Evolutionary conservation across 2,113 vertebrate genomes (phyloP), one percentile per base, ranked within the genome.

Genomic region (Pygoscelis adeliae): DNA sequence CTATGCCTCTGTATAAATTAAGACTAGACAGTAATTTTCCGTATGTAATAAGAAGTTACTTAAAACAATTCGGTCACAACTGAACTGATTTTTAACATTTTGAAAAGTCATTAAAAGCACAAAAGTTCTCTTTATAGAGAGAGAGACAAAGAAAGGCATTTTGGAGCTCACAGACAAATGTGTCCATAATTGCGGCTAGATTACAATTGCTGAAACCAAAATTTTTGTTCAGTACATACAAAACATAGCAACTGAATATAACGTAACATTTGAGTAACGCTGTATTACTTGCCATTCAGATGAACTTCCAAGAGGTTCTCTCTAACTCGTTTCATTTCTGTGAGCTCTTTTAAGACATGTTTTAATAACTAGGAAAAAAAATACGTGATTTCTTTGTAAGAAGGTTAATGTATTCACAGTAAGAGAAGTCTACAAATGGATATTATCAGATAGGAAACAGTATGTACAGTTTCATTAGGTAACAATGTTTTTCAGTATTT

Each of bases 291-390:
- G 98, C 99, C 99, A 80, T 99, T 99, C 93, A 99, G 98, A 19
- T 99, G 98, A 96, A 99, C 99, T 96, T 99, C 98, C 52, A 99
- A 96, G 49, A 99, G 96, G 93, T 99, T 99, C 65, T 98, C 99
- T 94, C 95, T 97, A 12, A 98, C 97, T 53, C 99, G 98, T 59
- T 98, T 97, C 58, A 98, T 94, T 95, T 98, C 94, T 78, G 95
- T 97, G 63, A 99, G 98, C 42, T 99, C 99, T 91, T 98, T 98
- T 82, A 99, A 96, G 78, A 98, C 99, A 38, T 97, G 98, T 74
- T 98, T 98, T 89, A 99, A 78, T 95, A 99, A 98, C 99, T 99
- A 83, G 44, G 66, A 53, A 69, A 84, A 94, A 88, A 46, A 90
- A 70, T 2, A 13, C 30, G 89, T 16, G 22, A 42, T 80, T 92